Conservation (phyloP, 1,140 invertebrate genomes). For the Zeugodacus cucurbitae region DNA sequence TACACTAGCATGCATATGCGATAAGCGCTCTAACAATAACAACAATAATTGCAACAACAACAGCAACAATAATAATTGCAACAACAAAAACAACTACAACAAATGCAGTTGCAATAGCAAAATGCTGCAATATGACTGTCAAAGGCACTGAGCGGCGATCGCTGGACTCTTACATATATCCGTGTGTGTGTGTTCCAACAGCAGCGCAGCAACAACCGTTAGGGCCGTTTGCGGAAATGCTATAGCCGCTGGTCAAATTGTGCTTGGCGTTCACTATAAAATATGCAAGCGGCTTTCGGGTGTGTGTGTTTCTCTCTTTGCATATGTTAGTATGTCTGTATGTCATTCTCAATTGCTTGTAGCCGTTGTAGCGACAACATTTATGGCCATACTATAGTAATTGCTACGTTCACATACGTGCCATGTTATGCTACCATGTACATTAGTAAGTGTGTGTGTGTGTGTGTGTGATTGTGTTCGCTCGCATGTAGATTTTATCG, state of each 20-base stretch:
- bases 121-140: background rate
- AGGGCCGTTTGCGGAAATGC: background rate
- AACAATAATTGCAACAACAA: slow-evolving; percentile 8
- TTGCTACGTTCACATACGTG: background rate
- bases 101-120: background rate
- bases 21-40: background rate
- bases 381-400: background rate
- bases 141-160: background rate
- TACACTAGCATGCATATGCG: no score
- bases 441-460: background rate
- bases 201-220: background rate
- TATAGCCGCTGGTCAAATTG: slow-evolving; percentile 4
- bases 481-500: background rate
- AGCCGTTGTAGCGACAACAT: background rate
- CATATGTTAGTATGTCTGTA: background rate
- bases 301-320: background rate
- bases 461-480: background rate
- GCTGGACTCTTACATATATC: background rate
- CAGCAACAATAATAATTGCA: background rate
- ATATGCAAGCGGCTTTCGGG: background rate
- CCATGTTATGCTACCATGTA: background rate
- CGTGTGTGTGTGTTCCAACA: background rate
- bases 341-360: background rate
- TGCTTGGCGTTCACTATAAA: slow-evolving; percentile 1
- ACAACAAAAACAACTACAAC: background rate